phyloP scores from a whole-genome alignment of 37 sponge, comb jelly and placozoan species.

The Theonella swinhoei region DNA sequence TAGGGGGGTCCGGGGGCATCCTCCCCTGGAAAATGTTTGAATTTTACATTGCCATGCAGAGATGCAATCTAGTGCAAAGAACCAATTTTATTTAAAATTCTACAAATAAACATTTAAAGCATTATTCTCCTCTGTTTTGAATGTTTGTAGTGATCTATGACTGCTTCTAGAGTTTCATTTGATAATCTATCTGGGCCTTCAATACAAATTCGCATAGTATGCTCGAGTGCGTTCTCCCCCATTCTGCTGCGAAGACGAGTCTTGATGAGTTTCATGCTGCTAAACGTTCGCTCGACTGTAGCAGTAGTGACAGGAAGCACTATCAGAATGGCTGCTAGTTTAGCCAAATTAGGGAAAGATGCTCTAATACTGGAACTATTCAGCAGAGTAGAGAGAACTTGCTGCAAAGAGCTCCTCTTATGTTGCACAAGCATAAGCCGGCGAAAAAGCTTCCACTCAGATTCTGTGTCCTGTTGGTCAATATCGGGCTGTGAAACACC shows the following conservation, averaged over 20 bases:
- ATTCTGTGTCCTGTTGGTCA: slow-evolving; percentile 19
- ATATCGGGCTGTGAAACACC: slow-evolving; percentile 32
- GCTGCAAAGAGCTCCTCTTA: neutral
- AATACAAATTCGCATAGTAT: slow-evolving; percentile 27
- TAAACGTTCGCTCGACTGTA: slow-evolving; percentile 15
- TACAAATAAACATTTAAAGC: neutral
- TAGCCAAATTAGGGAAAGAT: slow-evolving; percentile 11
- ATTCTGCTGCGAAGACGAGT: slow-evolving; percentile 35
- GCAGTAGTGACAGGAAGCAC: slow-evolving; percentile 27
- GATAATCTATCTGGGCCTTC: too few species aligned
- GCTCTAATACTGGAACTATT: neutral
- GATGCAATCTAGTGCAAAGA: neutral
- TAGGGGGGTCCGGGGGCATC: too few species aligned
- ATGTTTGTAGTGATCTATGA: too few species aligned
- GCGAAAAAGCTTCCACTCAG: slow-evolving; percentile 37
- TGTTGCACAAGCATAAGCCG: slow-evolving; percentile 1
- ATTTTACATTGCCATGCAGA: too few species aligned
- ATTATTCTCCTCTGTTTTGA: too few species aligned
- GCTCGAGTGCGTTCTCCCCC: slow-evolving; percentile 16
- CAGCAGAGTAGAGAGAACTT: neutral
- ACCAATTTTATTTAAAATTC: neutral
- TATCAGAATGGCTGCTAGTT: slow-evolving; percentile 2
- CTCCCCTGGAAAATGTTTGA: too few species aligned
- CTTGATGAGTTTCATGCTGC: slow-evolving; percentile 21
- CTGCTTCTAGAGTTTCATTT: too few species aligned